Percentiles rank a stretch among this genome's conserved stretches.
Conservation (phyloP, 2,797 vertebrate genomes). For the Anomalospiza imberbis region DNA sequence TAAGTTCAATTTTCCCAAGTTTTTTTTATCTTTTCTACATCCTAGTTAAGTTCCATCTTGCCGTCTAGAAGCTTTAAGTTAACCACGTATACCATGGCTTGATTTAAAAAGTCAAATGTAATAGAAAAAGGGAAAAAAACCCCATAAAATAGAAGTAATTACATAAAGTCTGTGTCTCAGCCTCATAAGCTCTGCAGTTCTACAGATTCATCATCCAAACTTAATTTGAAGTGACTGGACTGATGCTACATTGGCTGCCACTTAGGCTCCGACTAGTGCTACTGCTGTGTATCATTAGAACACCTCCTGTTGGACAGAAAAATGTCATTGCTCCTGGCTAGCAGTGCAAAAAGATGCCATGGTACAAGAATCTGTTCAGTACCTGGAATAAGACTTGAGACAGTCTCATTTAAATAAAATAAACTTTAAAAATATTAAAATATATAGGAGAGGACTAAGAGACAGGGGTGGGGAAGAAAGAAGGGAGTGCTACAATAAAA, state of each 20-base stretch:
- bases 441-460: background rate
- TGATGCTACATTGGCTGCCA: background rate
- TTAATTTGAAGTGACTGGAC: slow-evolving; percentile 30
- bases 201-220: slow-evolving; percentile 5
- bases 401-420: background rate
- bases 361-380: background rate
- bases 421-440: background rate
- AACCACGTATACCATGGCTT: background rate
- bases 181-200: background rate
- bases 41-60: background rate
- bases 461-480: background rate
- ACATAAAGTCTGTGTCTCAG: background rate
- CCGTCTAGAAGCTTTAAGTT: background rate
- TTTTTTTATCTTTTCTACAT: background rate
- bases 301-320: slow-evolving; percentile 4
- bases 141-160: background rate
- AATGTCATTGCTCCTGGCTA: background rate
- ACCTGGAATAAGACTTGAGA: background rate
- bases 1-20: background rate
- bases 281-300: slow-evolving; percentile 3
- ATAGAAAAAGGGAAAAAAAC: background rate
- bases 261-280: background rate
- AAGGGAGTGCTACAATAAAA: background rate
- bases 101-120: background rate
- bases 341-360: background rate